Evolutionary conservation across 2,113 vertebrate genomes (phyloP).

Genomic region (Gymnarchus niloticus): DNA sequence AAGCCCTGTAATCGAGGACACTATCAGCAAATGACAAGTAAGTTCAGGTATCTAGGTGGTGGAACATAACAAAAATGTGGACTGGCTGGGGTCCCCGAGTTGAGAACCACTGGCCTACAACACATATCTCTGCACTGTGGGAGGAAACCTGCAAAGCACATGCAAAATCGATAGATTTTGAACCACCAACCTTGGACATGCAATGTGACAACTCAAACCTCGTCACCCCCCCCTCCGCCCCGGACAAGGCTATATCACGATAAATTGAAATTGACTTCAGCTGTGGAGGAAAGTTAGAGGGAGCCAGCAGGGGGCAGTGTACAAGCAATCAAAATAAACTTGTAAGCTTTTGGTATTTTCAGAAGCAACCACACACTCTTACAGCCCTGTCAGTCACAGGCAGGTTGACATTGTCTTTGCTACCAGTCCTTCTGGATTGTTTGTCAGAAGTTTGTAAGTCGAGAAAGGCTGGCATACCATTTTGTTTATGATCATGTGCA

Average conservation of each 20-base stretch:
- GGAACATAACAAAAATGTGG: no score
- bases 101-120: background rate
- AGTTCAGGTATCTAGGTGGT: no score
- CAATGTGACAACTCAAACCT: no score
- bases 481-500: background rate
- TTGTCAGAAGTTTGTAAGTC: no score
- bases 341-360: background rate
- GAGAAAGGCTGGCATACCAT: background rate
- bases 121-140: background rate
- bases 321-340: background rate
- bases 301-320: background rate
- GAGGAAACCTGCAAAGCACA: no score
- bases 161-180: no score
- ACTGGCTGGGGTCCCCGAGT: background rate
- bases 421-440: background rate
- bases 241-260: no score
- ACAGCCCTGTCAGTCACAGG: background rate
- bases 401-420: background rate
- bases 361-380: background rate
- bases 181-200: no score
- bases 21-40: no score
- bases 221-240: background rate
- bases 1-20: no score
- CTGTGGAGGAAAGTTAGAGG: background rate
- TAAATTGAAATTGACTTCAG: no score